Evolutionary conservation across 2,888 invertebrate genomes (phyloP), one percentile per base, ranked within the genome.

Genomic region (Epinotia brunnichana): DNA sequence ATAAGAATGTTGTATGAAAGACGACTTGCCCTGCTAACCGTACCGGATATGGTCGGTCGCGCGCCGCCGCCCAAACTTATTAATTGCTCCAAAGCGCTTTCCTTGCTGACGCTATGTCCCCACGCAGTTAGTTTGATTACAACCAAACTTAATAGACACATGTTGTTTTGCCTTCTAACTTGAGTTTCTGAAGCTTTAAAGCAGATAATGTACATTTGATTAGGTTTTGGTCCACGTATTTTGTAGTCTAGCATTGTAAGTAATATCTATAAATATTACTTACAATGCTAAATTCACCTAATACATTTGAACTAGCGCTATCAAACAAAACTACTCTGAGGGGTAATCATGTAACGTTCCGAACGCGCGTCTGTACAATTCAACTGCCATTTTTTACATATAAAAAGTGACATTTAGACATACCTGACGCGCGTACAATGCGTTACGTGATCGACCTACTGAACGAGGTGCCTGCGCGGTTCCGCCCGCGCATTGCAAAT

Each of bases 21-120:
- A 13, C 7, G n/a, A n/a, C 48, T 48, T 48, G 11, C 11, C 29
- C 44, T 68, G 67, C 61, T 13, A 24, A 72, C 72, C 56, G 44
- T 72, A 62, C 72, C 87, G 90, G 89, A 89, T 80, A 80, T 90
- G 87, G 83, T 80, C 80, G 83, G 82, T 79, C 78, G 78, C 81
- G 78, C 80, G 79, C 68, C 76, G 81, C 81, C 82, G 80, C 83
- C 82, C 81, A 87, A 91, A 91, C 90, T 92, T 91, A 90, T 89
- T 91, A 91, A 91, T 90, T 91, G 90, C 87, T 85, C 81, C 80
- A 85, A 83, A 85, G 83, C 81, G 78, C 67, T 72, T 72, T 56
- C 67, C 35, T 39, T 72, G 72, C 72, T 67, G 61, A 68, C 62
- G 61, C 67, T 72, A 67, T 61, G 53, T 57, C 53, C 59, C 57